phyloP scores from a whole-genome alignment of 2,888 invertebrate genomes.

The Athalia rosae region DNA sequence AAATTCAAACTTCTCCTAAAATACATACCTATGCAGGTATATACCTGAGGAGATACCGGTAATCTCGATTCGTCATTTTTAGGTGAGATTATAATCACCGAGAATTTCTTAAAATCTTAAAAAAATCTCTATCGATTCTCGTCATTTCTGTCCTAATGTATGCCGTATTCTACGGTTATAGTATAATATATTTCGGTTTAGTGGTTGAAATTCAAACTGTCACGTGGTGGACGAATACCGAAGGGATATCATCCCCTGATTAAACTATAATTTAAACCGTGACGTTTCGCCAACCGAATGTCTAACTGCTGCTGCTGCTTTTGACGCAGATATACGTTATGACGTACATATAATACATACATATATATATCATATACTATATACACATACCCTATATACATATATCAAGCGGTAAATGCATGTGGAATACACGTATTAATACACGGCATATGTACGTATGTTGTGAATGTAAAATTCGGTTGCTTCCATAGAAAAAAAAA shows the following conservation, averaged over 20 bases:
- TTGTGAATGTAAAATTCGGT: background rate
- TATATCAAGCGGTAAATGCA: background rate
- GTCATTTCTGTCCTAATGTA: too few relatives aligned
- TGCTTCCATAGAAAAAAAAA: too few relatives aligned
- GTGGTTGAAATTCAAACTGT: background rate
- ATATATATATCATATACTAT: background rate
- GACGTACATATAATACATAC: background rate
- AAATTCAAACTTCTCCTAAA: too few relatives aligned
- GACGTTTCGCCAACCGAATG: conserved; percentile 16
- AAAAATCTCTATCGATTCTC: too few relatives aligned
- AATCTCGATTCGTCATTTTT: too few relatives aligned
- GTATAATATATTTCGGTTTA: background rate
- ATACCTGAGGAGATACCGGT: too few relatives aligned
- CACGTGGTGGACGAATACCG: conserved; percentile 22
- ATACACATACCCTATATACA: background rate
- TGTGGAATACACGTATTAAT: background rate
- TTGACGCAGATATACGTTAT: conserved; percentile 27
- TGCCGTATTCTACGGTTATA: too few relatives aligned
- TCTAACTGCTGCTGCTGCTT: conserved; percentile 5
- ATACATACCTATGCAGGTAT: too few relatives aligned
- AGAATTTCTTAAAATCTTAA: too few relatives aligned
- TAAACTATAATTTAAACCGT: conserved; percentile 38
- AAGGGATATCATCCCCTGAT: conserved; percentile 33
- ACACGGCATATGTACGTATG: background rate
- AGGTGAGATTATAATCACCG: too few relatives aligned